Evolutionary conservation across 2,797 vertebrate genomes (phyloP), one percentile per base, ranked within the genome.

Genomic region (Gorsachius magnificus): DNA sequence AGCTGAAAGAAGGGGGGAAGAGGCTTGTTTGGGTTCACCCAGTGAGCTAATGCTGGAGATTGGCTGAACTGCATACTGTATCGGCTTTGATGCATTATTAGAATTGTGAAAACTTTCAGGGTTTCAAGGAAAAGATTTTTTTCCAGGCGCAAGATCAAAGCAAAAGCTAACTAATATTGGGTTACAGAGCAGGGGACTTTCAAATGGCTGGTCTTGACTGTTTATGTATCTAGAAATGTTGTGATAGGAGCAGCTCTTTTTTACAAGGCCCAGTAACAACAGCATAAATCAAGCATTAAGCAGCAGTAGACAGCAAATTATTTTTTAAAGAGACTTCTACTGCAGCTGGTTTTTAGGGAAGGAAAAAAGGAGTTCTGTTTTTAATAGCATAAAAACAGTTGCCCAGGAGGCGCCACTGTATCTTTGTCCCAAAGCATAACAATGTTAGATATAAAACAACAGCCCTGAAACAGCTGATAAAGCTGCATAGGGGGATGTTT

Each of bases 81-180:
- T 81, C 26, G 24, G 83, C 95, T 97, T 97, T 96, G 94, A 96
- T 88, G 89, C 91, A 80, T 96, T 95, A 90, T 95, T 83, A 35
- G 56, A 95, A 83, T 71, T 81, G 64, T 88, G 96, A 96, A 87
- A 96, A 95, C 94, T 94, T 89, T 91, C 87, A 75, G 87, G 80
- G 79, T 95, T 97, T 97, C 96, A 97, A 98, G 97, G 90, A 98
- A 96, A 94, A 97, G 86, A 94, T 87, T 94, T 96, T 96, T 96
- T 97, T 97, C 97, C 97, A 96, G 97, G 95, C 86, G 0, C 25
- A 74, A 97, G 97, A 97, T 97, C 97, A 98, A 98, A 98, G 97
- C 36, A 93, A 89, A 35, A 66, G 45, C 70, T 84, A 96, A 97
- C 95, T 95, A 95, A 83, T 95, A 94, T 80, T 92, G 91, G 66